phyloP scores from a whole-genome alignment of 2,888 invertebrate genomes.

The Epirrhoe tristata region DNA sequence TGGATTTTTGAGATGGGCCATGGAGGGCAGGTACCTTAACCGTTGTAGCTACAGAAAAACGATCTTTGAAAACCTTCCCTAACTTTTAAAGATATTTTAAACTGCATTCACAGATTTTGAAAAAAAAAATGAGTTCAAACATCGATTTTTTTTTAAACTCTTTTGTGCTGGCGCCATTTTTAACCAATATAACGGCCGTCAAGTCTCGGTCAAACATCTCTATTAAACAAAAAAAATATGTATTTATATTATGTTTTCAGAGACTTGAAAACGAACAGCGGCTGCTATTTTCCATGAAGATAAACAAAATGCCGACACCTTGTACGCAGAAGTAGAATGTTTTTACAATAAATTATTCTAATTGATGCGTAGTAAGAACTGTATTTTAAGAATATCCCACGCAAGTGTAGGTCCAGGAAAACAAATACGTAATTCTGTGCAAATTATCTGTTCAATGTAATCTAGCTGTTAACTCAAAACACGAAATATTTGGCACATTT shows the following conservation, averaged over 20 bases:
- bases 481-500: neutral
- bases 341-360: conserved; percentile 16
- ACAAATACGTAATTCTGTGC: neutral
- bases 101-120: too few relatives aligned
- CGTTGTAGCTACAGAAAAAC: too few relatives aligned
- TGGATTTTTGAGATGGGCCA: too few relatives aligned
- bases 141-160: too few relatives aligned
- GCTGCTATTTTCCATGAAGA: conserved; percentile 14
- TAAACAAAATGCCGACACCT: conserved; percentile 11
- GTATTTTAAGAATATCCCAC: conserved; percentile 11
- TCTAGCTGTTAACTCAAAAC: neutral
- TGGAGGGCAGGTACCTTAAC: too few relatives aligned
- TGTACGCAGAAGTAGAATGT: conserved; percentile 17
- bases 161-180: neutral
- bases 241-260: neutral
- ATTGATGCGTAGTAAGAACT: conserved; percentile 6
- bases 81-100: too few relatives aligned
- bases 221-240: neutral
- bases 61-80: too few relatives aligned
- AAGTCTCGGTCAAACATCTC: neutral
- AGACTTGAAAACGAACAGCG: conserved; percentile 6
- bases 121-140: too few relatives aligned
- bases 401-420: conserved; percentile 4
- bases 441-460: conserved; percentile 1
- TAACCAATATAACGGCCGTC: neutral